Evolutionary conservation across 2,888 invertebrate genomes (phyloP), one percentile per base, ranked within the genome.

Genomic region (Chymomyza caudatula): DNA sequence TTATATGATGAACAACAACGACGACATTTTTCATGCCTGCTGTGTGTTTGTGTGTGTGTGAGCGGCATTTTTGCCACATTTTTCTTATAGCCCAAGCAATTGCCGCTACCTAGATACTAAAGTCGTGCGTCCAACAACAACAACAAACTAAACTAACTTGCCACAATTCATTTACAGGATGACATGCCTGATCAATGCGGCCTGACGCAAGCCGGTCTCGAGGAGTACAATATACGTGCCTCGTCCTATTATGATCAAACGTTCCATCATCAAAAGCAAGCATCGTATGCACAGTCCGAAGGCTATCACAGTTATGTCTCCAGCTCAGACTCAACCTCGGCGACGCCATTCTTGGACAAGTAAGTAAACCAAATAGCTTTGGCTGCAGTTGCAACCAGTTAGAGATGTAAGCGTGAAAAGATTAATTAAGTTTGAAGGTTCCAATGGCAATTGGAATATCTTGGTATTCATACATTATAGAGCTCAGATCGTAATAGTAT

Each of bases 261-360:
- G 67, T 92, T 92, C 78, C 91, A 92, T 77, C 94, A 94, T 88
- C 94, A 94, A 78, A 94, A 94, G 84, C 94, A 94, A 86, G 92
- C 94, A 47, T 94, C 94, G 60, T 95, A 95, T 90, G 95, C 95
- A 58, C 95, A 95, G 85, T 94, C 94, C 60, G 95, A 95, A 90
- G 95, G 95, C 59, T 95, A 95, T 89, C 95, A 95, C 88, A 94
- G 95, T 88, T 95, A 95, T 89, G 95, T 95, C 23, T 94, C 94
- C 66, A 94, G 94, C 85, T 94, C 94, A 44, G 95, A 95, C 88
- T 94, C 94, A 6, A 94, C 94, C 59, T 93, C 93, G 52, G 95
- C 95, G 1, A 95, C 95, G 4, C 95, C 95, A 42, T 94, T 95
- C 89, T 90, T 95, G 76, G 95, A 95, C 89, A 92, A 95, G 91